Evolutionary conservation across 2,888 invertebrate genomes (phyloP), one percentile per base, ranked within the genome.

Genomic region (Romanomermis culicivorax): DNA sequence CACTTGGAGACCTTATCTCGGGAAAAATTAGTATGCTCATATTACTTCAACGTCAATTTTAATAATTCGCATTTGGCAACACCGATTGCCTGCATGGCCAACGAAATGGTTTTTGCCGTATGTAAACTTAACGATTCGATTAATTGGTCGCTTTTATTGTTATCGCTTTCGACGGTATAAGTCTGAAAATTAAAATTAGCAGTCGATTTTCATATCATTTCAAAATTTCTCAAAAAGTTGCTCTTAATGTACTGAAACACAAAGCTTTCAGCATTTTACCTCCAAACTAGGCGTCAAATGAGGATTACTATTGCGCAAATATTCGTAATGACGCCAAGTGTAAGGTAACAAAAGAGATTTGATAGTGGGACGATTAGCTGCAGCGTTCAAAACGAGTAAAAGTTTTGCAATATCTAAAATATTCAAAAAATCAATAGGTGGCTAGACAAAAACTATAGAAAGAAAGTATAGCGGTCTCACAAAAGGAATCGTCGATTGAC

Each of bases 311-410:
- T 89, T 88, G 2, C 87, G 76, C 45, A 93, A 74, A 69, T 91
- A 93, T 1, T 81, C 80, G 74, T 93, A 95, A 72, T 97, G 95
- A 54, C 86, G 80, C 54, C 83, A 75, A 0, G 87, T 87, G 68
- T 89, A 86, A 59, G 87, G 83, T 55, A 91, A 89, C 67, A 97
- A 82, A 53, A 95, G 75, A 4, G 88, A 83, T 58, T 85, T 75
- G 77, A 95, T 87, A 17, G 89, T 85, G 51, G 84, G 81, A 68
- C 86, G 83, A 67, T 82, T 80, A 61, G 82, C 79, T 0, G 93
- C 91, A 14, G 93, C 91, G 72, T 93, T 97, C 65, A 95, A 79
- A 29, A 95, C 83, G 64, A 95, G 72, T 60, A 95, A 84, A 56
- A 97, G 72, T 4, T 88, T 80, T 65, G 86, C 86, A 59, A 91